A percentile compares a stretch with the other conserved stretches of the same genome.
phyloP scores from a whole-genome alignment of 2,888 invertebrate species.

The Drosophila phalerata region DNA sequence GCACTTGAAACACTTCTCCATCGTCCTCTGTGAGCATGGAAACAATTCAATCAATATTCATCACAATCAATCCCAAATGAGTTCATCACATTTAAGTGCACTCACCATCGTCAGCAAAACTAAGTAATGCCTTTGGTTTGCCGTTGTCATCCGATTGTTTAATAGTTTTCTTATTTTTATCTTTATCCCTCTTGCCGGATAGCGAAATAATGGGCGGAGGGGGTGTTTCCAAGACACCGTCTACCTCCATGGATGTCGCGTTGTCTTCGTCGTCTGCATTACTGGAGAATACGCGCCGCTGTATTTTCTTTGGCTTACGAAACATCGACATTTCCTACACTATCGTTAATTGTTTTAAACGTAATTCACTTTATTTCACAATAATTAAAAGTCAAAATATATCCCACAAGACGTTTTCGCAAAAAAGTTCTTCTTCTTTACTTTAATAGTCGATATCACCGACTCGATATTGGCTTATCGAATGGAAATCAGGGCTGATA shows the following conservation, averaged over 20 bases:
- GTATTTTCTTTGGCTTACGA: slow-evolving; percentile 94
- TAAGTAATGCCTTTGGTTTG: slow-evolving; percentile 88
- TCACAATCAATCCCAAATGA: slow-evolving; percentile 4
- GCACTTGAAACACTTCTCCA: slow-evolving; percentile 96
- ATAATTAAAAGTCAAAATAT: slow-evolving; percentile 19
- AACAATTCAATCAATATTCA: slow-evolving; percentile 20
- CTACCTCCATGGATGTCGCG: slow-evolving; percentile 82
- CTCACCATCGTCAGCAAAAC: slow-evolving; percentile 92
- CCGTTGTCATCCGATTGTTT: slow-evolving; percentile 81
- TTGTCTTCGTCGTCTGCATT: slow-evolving; percentile 90
- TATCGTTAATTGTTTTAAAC: slow-evolving; percentile 1
- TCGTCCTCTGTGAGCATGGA: slow-evolving; percentile 87
- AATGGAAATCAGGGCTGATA: slow-evolving; percentile 14
- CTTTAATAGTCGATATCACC: slow-evolving; percentile 47
- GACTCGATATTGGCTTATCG: slow-evolving; percentile 49
- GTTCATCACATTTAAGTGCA: slow-evolving; percentile 35
- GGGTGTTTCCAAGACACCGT: slow-evolving; percentile 69
- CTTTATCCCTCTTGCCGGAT: slow-evolving; percentile 62
- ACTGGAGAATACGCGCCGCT: slow-evolving; percentile 90
- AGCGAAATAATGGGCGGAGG: slow-evolving; percentile 58
- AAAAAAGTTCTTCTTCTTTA: slow-evolving; percentile 31
- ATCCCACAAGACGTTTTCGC: slow-evolving; percentile 37
- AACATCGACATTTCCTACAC: slow-evolving; percentile 90
- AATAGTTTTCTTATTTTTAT: slow-evolving; percentile 57
- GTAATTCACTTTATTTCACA: slow-evolving; percentile 13